Base-by-base conservation (phyloP, 2,797 vertebrate genomes). In the Emys orbicularis region DNA sequence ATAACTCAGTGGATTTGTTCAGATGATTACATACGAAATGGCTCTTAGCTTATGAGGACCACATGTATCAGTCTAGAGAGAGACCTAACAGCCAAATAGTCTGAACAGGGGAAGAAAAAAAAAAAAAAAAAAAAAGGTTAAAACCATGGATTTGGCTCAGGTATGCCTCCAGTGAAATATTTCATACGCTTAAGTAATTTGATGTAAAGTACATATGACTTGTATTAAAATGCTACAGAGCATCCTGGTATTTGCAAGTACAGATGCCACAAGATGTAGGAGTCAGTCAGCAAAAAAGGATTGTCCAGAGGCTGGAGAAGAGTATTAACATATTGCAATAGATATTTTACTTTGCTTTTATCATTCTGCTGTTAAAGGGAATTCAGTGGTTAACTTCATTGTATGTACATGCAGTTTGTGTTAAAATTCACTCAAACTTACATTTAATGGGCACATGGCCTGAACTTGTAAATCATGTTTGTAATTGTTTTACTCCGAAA, bases 401-500 rank as follows among this genome's bases (percentile, higher is more conserved):
- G 88, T 31, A 41, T 41, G 19, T 37, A 3, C 37, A 41, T 37
- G 34, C 89, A 90, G 21, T 84, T 91, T 83, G 72, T 89, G 16
- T 87, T 86, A 49, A 34, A 84, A 88, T 93, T 88, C 68, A 74
- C 31, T 87, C 57, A 85, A 74, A 61, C 53, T 83, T 92, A 52
- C 74, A 81, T 16, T 80, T 92, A 59, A 87, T 79, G 84, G 50
- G 84, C 93, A 10, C 84, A 12, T 0, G 77, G 50, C 37, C 54
- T 61, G 0, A 92, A 34, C 15, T 72, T 74, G 31, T 87, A 80
- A 82, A 88, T 96, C 86, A 77, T 27, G 21, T 80, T 83, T 90
- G 57, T 54, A 89, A 29, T 88, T 90, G 25, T 88, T 90, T 94
- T 92, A 91, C 47, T 93, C 72, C 50, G 77, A 94, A 93, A 93